phyloP scores from a whole-genome alignment of 2,888 invertebrate species.

The Ophonus ardosiacus region DNA sequence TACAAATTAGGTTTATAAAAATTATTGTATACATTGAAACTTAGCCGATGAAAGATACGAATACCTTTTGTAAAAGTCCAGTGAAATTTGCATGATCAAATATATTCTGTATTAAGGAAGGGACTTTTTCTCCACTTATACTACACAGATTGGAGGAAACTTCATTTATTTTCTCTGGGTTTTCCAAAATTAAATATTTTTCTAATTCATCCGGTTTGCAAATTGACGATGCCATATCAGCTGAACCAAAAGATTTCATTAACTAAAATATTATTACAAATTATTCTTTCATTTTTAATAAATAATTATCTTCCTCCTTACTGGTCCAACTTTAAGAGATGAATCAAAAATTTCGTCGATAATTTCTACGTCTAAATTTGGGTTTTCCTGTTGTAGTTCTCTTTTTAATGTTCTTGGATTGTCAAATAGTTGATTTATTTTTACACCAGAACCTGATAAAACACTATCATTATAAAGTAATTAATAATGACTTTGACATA shows the following conservation, averaged over 20 bases:
- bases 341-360: conserved; percentile 76
- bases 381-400: conserved; percentile 72
- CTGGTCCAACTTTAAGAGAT: conserved; percentile 77
- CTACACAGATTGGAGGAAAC: conserved; percentile 76
- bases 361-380: conserved; percentile 74
- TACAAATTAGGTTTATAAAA: too few species aligned
- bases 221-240: conserved; percentile 50
- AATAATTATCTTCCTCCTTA: conserved; percentile 72
- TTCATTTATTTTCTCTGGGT: conserved; percentile 70
- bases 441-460: conserved; percentile 77
- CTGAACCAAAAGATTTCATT: conserved; percentile 43
- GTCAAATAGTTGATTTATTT: conserved; percentile 76
- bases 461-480: not conserved
- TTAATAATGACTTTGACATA: conserved; percentile 54
- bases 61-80: conserved; percentile 78
- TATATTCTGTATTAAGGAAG: conserved; percentile 75
- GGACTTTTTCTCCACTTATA: conserved; percentile 74
- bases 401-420: conserved; percentile 75
- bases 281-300: not conserved
- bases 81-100: conserved; percentile 77
- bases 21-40: too few species aligned
- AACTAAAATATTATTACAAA: conserved; percentile 39
- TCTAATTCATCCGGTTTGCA: conserved; percentile 64
- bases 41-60: too few species aligned
- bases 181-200: conserved; percentile 65